A percentile compares a stretch with the other conserved stretches of the same genome.
These are phyloP conservation scores for Drosophila navojoa DNA, from an alignment of 1,140 invertebrate species.

Conservation along the genomic window DNA sequence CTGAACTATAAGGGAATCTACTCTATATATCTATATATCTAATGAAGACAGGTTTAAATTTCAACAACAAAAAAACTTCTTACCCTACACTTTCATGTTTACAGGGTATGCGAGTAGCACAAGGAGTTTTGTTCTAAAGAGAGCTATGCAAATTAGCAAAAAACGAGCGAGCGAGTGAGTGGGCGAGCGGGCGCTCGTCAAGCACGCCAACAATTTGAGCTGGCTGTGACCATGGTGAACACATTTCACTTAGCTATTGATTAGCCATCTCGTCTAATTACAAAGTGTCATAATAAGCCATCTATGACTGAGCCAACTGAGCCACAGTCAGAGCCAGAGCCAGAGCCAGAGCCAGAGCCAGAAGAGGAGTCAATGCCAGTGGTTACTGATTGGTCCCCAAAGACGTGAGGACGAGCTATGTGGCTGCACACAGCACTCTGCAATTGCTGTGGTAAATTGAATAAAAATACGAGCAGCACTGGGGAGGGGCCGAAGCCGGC, in stretches of 20 bases:
- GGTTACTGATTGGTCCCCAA: conserved; percentile 58
- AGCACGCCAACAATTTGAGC: conserved; percentile 23
- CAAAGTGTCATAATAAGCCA: conserved; percentile 66
- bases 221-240: conserved; percentile 53
- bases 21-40: no score
- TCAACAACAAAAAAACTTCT: no score
- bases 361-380: not conserved
- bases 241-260: conserved; percentile 71
- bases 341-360: conserved; percentile 2
- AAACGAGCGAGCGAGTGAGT: not conserved
- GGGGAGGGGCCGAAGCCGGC: conserved; percentile 1
- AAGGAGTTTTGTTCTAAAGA: conserved; percentile 33
- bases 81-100: not conserved
- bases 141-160: conserved; percentile 39
- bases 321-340: not conserved
- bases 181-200: not conserved
- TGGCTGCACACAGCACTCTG: conserved; percentile 34
- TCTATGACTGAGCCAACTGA: conserved; percentile 20
- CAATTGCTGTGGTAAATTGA: conserved; percentile 71
- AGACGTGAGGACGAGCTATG: conserved; percentile 4
- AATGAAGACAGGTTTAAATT: not conserved
- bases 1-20: not conserved
- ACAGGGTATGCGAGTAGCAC: not conserved
- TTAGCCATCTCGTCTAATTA: conserved; percentile 70
- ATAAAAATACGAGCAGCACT: conserved; percentile 69